A percentile compares a stretch with the other conserved stretches of the same genome.
Conservation (phyloP, 2,797 vertebrate genomes). For the Cryptoblepharus egeriae region DNA sequence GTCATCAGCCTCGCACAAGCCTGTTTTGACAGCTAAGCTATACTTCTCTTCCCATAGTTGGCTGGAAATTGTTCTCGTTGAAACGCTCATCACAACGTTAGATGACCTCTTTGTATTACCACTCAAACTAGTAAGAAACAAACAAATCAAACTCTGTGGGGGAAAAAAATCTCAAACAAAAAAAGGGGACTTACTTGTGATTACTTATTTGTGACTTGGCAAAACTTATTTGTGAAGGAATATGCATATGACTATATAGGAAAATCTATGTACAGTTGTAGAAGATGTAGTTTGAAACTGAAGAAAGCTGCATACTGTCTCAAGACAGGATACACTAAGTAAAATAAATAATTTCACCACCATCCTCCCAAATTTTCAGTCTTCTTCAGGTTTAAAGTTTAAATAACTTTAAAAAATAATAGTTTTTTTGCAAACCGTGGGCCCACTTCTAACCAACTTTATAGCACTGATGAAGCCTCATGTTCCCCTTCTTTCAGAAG, state of each 20-base stretch:
- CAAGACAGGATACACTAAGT: too few relatives aligned
- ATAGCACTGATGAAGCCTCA: too few relatives aligned
- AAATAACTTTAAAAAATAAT: background rate
- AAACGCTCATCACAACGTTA: background rate
- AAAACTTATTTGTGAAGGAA: background rate
- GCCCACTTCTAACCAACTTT: too few relatives aligned
- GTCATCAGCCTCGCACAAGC: conserved; percentile 15
- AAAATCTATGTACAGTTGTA: background rate
- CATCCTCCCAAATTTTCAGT: too few relatives aligned
- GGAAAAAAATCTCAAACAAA: background rate
- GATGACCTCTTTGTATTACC: conserved; percentile 6
- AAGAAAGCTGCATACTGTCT: too few relatives aligned
- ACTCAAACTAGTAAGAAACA: conserved; percentile 10
- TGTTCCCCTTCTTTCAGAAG: too few relatives aligned
- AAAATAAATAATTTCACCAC: too few relatives aligned
- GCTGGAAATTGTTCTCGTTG: conserved; percentile 29
- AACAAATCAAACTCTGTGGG: background rate
- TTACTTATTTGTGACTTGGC: too few relatives aligned
- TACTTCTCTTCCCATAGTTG: conserved; percentile 13
- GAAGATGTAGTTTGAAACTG: background rate
- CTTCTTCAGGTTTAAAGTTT: too few relatives aligned
- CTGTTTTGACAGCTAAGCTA: background rate
- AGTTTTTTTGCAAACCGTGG: too few relatives aligned
- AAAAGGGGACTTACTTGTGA: too few relatives aligned
- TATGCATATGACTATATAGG: background rate